These are phyloP conservation scores for Daboia siamensis DNA, from an alignment of 2,113 vertebrate genomes.

Conservation along the genomic window DNA sequence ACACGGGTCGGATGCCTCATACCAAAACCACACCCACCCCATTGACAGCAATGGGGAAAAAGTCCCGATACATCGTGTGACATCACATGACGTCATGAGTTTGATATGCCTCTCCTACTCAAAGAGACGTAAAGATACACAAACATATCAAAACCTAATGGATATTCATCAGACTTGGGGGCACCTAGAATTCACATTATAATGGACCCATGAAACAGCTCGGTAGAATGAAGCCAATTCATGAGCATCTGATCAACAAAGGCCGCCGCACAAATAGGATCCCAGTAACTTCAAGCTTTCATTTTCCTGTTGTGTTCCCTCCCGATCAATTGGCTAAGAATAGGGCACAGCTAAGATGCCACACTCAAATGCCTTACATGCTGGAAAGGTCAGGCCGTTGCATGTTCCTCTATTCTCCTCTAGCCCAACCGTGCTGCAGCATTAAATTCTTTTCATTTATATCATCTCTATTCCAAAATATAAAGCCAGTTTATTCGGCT, in stretches of 20 bases:
- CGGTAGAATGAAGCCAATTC: neutral
- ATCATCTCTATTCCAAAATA: neutral
- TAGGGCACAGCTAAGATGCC: neutral
- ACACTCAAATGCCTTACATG: neutral
- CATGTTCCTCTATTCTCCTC: neutral
- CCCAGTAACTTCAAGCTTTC: neutral
- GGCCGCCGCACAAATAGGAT: neutral
- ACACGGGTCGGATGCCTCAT: too few species aligned
- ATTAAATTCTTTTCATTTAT: slow-evolving; percentile 22
- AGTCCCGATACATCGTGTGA: too few species aligned
- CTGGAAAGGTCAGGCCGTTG: neutral
- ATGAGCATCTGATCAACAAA: neutral
- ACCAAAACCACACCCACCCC: too few species aligned
- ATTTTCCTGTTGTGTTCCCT: neutral
- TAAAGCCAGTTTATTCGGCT: neutral
- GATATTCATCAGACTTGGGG: neutral
- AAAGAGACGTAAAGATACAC: neutral
- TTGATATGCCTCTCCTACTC: too few species aligned
- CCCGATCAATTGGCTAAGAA: neutral
- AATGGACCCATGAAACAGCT: neutral
- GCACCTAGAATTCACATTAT: neutral
- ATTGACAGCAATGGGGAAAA: too few species aligned
- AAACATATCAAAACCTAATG: neutral
- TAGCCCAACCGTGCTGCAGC: neutral
- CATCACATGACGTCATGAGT: too few species aligned